phyloP scores from a whole-genome alignment of 2,113 vertebrate species.

The Saccopteryx leptura region DNA sequence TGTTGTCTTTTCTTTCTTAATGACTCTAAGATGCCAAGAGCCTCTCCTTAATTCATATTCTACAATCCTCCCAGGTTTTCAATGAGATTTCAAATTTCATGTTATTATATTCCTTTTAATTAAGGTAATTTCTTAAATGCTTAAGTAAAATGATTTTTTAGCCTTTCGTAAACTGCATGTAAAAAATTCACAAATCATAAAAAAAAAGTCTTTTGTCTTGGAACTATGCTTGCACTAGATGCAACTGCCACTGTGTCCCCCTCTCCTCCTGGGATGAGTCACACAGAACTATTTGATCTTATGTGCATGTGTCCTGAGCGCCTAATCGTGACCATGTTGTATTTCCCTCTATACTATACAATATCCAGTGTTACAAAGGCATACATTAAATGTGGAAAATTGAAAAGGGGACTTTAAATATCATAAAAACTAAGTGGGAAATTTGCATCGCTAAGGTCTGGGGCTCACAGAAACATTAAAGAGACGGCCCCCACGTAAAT shows the following conservation, averaged over 20 bases:
- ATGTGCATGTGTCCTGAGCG: not conserved
- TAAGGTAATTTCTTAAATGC: not conserved
- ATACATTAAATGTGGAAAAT: not conserved
- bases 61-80: not conserved
- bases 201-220: not conserved
- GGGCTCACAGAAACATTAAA: not conserved
- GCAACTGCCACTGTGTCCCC: not conserved
- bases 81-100: not conserved
- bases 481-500: not conserved
- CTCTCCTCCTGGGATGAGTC: not conserved
- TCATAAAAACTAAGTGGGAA: not conserved
- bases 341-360: not conserved
- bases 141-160: slow-evolving; percentile 42
- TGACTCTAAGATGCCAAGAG: not conserved
- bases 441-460: not conserved
- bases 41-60: not conserved
- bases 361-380: not conserved
- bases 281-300: not conserved
- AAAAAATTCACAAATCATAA: slow-evolving; percentile 24
- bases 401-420: slow-evolving; percentile 5
- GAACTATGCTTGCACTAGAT: not conserved
- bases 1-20: not conserved
- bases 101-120: not conserved
- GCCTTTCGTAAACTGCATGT: not conserved
- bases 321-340: not conserved